Base-by-base conservation (phyloP, 2,113 vertebrate species). In the Vicugna pacos region DNA sequence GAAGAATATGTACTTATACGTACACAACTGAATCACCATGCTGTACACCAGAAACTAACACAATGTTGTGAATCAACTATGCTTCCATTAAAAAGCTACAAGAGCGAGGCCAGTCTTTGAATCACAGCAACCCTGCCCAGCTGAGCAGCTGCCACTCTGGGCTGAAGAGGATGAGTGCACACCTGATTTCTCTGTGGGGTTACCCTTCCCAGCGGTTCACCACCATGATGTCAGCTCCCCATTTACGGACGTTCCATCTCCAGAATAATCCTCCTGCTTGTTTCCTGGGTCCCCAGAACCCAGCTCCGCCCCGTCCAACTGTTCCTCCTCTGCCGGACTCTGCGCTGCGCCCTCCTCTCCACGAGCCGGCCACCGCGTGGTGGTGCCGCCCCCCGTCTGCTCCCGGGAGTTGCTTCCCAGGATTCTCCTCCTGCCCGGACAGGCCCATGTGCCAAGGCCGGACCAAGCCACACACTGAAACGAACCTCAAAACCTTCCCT, bases 331-430 rank as follows among this genome's bases (percentile, higher is more conserved):
- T 48, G 32, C 8, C 14, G 8, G 8, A 35, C 4, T 48, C 26
- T 26, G n/a, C 16, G 17, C 8, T 17, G 22, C 17, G 13, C 8
- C 28, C 11, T 22, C 11, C 56, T n/a, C 12, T 14, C 6, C n/a
- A 3, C 30, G 2, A 42, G n/a, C 84, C 64, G 69, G 73, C 64
- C 15, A 5, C 81, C 42, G 28, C 2, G 8, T 52, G 13, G 12
- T 8, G 50, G 6, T 2, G 0, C 1, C 2, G 35, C 80, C 38
- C 26, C 30, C 42, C 24, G 1, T 42, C 17, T 12, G 22, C 0
- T 13, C 50, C 65, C 2, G 1, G 46, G 6, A 17, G 30, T 19
- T 8, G 15, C 30, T 35, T 16, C 20, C 30, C 35, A 48, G 32
- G 82, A 38, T 80, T 65, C 46, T 54, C 58, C 62, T 73, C 56